phyloP scores from a whole-genome alignment of 2,797 vertebrate genomes.

The Enoplosus armatus region DNA sequence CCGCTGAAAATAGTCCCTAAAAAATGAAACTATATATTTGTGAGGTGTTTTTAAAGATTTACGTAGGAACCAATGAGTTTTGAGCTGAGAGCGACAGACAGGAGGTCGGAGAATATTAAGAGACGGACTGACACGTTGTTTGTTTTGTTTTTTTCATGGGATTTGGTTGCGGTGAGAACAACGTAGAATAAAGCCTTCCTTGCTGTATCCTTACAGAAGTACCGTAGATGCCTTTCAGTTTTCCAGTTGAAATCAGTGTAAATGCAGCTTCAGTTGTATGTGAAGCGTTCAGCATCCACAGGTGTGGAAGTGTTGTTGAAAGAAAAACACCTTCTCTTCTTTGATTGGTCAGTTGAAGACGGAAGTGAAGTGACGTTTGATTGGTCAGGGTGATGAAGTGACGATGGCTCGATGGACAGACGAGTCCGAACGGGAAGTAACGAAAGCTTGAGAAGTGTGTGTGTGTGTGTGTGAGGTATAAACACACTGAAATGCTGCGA shows the following conservation, averaged over 20 bases:
- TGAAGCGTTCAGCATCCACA: background rate
- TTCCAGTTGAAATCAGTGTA: too few species aligned
- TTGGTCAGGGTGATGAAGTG: constrained; percentile 2
- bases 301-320: background rate
- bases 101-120: background rate
- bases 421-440: background rate
- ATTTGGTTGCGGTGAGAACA: background rate
- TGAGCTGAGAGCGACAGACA: background rate
- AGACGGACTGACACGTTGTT: background rate
- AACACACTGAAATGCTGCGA: constrained; percentile 44
- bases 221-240: too few species aligned
- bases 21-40: background rate
- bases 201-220: too few species aligned
- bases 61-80: background rate
- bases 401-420: background rate
- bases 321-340: background rate
- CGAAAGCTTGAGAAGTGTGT: background rate
- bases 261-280: background rate
- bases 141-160: background rate
- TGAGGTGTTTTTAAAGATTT: background rate
- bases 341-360: background rate
- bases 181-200: too few species aligned
- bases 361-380: constrained; percentile 21
- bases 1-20: too few species aligned
- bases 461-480: constrained; percentile 18